Evolutionary conservation across 2,797 vertebrate genomes (phyloP), one percentile per base, ranked within the genome.

Genomic region (Emys orbicularis): DNA sequence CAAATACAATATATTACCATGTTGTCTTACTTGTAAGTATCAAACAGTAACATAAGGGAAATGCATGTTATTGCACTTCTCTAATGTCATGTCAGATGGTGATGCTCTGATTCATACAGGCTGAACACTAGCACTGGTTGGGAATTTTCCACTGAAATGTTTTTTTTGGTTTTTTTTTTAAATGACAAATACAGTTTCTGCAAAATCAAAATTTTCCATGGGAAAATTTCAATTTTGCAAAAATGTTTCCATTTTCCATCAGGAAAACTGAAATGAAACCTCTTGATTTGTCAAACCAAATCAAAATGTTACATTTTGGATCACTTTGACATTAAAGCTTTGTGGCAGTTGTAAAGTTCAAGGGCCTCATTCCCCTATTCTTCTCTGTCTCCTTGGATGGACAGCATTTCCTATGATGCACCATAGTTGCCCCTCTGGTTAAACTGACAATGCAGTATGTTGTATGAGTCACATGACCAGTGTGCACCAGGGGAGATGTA

Each of bases 1-100:
- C 79, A 81, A 90, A 47, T 65, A 49, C 94, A 96, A 95, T 95
- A 96, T 86, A 97, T 94, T 94, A 90, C 61, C 81, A 86, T 87
- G 77, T 85, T 91, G 27, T 56, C 80, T 90, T 57, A 68, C 80
- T 91, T 87, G 91, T 83, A 94, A 90, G 95, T 89, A 83, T 87
- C 92, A 96, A 90, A 88, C 16, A 89, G 96, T 68, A 92, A 81
- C 79, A 80, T 65, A 25, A 86, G 92, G 93, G 90, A 81, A 79
- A 53, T 81, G 90, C 90, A 88, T 93, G 94, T 83, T 90, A 47
- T 88, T 95, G 88, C 52, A 88, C 79, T 90, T 90, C 83, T 94
- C 88, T 79, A 91, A 81, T 93, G 76, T 81, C 74, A 49, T 94
- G 87, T 90, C 97, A 96, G 97, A 94, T 96, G 96, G 93, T 90